Percentiles rank a stretch among this genome's conserved stretches.
These are phyloP conservation scores for Octopus sinensis DNA, from an alignment of 1,140 invertebrate genomes.

Conservation along the genomic window DNA sequence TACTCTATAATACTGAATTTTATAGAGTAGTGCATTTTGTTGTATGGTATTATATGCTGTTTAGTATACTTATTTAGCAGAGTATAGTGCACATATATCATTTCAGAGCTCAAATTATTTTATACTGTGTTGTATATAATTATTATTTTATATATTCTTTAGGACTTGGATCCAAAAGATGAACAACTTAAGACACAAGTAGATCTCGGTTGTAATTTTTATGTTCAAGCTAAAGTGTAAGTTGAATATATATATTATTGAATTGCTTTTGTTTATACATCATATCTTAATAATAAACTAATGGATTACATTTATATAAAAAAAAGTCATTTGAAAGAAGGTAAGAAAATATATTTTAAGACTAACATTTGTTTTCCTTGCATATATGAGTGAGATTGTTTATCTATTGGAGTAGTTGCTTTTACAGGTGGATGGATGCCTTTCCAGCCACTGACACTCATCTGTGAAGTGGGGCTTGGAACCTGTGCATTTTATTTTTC, in stretches of 20 bases:
- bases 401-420: neutral
- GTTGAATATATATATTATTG: constrained; percentile 11
- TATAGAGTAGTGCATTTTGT: too few species aligned
- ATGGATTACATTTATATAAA: too few species aligned
- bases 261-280: too few species aligned
- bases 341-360: too few species aligned
- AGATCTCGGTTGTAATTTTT: constrained; percentile 71
- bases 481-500: too few species aligned
- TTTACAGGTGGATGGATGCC: neutral
- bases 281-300: too few species aligned
- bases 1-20: too few species aligned
- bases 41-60: too few species aligned
- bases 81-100: too few species aligned
- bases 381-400: neutral
- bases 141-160: constrained; percentile 18
- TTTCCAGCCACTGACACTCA: neutral
- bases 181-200: constrained; percentile 74
- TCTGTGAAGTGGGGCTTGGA: neutral
- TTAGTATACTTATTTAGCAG: too few species aligned
- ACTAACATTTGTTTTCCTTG: neutral
- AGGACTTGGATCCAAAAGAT: constrained; percentile 63
- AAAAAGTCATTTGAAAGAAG: too few species aligned
- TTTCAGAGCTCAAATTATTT: too few species aligned
- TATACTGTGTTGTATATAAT: neutral
- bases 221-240: constrained; percentile 60